A percentile compares a stretch with the other conserved stretches of the same genome.
Evolutionary conservation across 2,797 vertebrate genomes (phyloP).

Genomic region (Benthosema pterotum): DNA sequence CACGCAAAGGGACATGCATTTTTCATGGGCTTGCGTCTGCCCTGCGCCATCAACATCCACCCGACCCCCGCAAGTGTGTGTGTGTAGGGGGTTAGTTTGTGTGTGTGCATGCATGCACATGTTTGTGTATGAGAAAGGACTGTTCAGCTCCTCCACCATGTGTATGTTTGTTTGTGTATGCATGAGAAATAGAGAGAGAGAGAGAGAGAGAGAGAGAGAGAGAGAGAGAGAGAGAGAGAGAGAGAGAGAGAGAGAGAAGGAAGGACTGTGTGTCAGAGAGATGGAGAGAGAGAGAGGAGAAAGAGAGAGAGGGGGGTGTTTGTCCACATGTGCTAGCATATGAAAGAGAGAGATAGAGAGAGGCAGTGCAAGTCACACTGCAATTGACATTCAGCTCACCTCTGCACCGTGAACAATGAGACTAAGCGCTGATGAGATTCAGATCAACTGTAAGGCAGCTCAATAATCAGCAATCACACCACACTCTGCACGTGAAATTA

Average conservation of each 20-base stretch:
- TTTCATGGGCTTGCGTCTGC: conserved; percentile 74
- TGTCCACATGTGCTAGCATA: too few relatives aligned
- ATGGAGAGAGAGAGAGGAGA: background rate
- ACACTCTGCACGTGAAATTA: conserved; percentile 69
- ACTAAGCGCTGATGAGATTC: conserved; percentile 78
- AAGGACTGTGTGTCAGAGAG: conserved; percentile 3
- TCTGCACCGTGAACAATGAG: conserved; percentile 75
- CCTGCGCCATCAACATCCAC: conserved; percentile 55
- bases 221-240: background rate
- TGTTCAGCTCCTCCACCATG: too few relatives aligned
- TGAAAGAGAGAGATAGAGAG: conserved; percentile 1
- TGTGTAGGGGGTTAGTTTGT: background rate
- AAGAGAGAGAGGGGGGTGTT: conserved; percentile 18
- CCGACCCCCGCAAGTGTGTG: too few relatives aligned
- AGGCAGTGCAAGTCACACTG: conserved; percentile 54
- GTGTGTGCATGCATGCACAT: conserved; percentile 25
- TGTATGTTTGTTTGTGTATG: too few relatives aligned
- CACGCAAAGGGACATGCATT: conserved; percentile 73
- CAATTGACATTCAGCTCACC: conserved; percentile 79
- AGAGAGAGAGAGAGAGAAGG: background rate
- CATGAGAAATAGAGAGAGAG: too few relatives aligned
- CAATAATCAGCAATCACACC: conserved; percentile 75
- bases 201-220: too few relatives aligned
- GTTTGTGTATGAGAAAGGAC: conserved; percentile 33
- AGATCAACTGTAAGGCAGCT: conserved; percentile 77